Base-by-base conservation (phyloP, 35 echinoderm and acorn worm genomes). In the Heliocidaris tuberculata region DNA sequence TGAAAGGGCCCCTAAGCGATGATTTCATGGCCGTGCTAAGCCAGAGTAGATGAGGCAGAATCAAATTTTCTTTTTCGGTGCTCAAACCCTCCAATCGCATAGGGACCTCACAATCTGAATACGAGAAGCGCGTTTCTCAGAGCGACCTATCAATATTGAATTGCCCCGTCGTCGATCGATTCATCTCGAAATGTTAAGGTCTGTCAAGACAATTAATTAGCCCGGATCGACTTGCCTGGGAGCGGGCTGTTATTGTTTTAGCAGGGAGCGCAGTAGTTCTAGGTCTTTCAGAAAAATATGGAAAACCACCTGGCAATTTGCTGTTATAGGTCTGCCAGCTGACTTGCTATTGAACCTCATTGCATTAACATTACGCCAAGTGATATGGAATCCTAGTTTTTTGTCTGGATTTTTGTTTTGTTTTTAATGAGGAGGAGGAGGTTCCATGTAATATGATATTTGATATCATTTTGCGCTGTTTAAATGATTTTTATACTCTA, bases 141-240 rank as follows among this genome's bases (percentile, higher is more conserved):
- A 78, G 65, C 65, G 19, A 27, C 65, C 65, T 78, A n/a, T 78
- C 65, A 78, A 78, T 78, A 78, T n/a, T 78, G 65, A 78, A 78
- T 78, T 78, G 65, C 65, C 65, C 65, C 27, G 65, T n/a, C n/a
- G n/a, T 24, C 65, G 7, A 78, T 78, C 65, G 65, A 78, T 78
- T 78, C 27, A 7, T 78, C 65, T 78, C 7, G 65, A 78, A 78
- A 78, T n/a, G 65, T 78, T n/a, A 6, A 78, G 65, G 65, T 3
- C 65, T 78, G 65, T 78, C 65, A 78, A 78, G 65, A 78, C 65
- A 78, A 78, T 78, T 78, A 78, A 78, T 78, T 78, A 78, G 65
- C 65, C 65, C 65, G 19, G 65, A 78, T 78, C 65, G 65, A 78
- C 65, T 78, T 78, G 21, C 65, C 65, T 78, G 65, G 65, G 65